Conservation (phyloP, 1,140 invertebrate species). For the Drosophila rhopaloa region DNA sequence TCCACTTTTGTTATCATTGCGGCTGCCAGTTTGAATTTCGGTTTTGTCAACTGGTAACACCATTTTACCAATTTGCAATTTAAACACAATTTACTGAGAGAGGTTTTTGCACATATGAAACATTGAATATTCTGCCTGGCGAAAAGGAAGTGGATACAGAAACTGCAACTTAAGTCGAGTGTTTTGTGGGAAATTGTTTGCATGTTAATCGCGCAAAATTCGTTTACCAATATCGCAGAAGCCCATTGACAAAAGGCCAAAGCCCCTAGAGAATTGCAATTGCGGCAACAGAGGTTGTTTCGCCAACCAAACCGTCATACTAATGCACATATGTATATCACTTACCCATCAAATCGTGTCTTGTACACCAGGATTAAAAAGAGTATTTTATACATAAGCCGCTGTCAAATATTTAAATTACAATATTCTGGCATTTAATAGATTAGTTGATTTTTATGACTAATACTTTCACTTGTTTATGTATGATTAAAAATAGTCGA, state of each 20-base stretch:
- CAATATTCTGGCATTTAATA: no score
- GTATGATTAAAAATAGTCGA: no score
- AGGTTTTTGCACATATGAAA: slow-evolving; percentile 35
- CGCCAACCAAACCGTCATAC: slow-evolving; percentile 32
- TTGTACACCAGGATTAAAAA: neutral
- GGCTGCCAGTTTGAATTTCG: slow-evolving; percentile 40
- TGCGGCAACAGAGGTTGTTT: neutral
- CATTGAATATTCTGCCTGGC: slow-evolving; percentile 28
- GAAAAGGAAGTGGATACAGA: slow-evolving; percentile 2
- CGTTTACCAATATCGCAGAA: slow-evolving; percentile 25
- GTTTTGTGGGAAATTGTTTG: neutral
- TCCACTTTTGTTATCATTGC: slow-evolving; percentile 31
- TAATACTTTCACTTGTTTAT: no score
- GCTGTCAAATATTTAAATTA: no score
- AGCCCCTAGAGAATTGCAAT: slow-evolving; percentile 12
- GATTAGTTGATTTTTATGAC: no score
- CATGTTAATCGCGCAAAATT: slow-evolving; percentile 23
- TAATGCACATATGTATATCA: slow-evolving; percentile 6
- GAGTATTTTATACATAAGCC: no score
- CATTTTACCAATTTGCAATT: slow-evolving; percentile 40
- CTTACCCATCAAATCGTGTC: neutral
- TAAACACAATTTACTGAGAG: slow-evolving; percentile 37
- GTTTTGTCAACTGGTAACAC: slow-evolving; percentile 38
- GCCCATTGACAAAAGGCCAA: neutral
- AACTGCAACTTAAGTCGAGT: slow-evolving; percentile 5